Evolutionary conservation across 2,113 vertebrate genomes (phyloP).

Genomic region (Hucho hucho): DNA sequence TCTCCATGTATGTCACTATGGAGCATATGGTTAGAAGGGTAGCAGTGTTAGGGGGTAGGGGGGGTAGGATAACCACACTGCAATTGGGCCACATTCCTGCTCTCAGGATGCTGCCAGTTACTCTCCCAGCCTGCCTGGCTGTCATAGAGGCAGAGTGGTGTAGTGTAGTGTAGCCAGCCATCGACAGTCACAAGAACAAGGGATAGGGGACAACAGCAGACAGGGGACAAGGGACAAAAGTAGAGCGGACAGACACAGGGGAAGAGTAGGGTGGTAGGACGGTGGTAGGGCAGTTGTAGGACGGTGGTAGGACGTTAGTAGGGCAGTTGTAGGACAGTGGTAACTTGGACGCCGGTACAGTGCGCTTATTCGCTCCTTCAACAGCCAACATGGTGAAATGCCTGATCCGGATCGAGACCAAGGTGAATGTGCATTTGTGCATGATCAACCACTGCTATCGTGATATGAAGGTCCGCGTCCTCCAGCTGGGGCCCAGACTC

Average conservation of each 20-base stretch:
- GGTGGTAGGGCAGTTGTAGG: not conserved
- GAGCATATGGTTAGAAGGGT: conserved; percentile 22
- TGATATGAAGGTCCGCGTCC: conserved; percentile 81
- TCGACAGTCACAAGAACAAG: conserved; percentile 17
- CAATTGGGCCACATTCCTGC: conserved; percentile 48
- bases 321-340: not conserved
- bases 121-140: conserved; percentile 16
- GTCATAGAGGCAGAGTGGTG: not conserved
- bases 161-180: not conserved
- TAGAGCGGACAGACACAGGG: not conserved
- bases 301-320: not conserved
- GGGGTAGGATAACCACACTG: conserved; percentile 27
- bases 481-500: conserved; percentile 84
- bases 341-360: not conserved
- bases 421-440: conserved; percentile 86
- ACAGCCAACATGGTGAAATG: conserved; percentile 85
- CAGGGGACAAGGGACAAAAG: too few relatives aligned
- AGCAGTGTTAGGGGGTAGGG: conserved; percentile 18
- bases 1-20: conserved; percentile 54
- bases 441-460: conserved; percentile 92
- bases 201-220: not conserved
- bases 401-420: conserved; percentile 86
- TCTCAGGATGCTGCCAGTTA: conserved; percentile 43
- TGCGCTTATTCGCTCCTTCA: not conserved
- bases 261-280: not conserved